A percentile compares a stretch with the other conserved stretches of the same genome.
These are phyloP conservation scores for Platysternon megacephalum DNA, from an alignment of 2,113 vertebrate genomes.

Conservation along the genomic window DNA sequence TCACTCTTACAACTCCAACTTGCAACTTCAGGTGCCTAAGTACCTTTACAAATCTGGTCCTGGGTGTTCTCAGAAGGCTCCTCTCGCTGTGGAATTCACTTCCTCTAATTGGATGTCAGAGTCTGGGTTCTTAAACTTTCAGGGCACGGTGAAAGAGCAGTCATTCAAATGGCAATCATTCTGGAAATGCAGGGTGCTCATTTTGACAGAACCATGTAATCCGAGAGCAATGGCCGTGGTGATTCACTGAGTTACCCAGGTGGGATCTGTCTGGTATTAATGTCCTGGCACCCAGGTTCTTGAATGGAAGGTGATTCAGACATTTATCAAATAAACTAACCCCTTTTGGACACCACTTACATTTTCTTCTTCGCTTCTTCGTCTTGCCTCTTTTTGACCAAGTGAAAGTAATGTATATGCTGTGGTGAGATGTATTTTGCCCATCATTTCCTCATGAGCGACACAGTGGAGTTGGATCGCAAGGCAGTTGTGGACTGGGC, in stretches of 20 bases:
- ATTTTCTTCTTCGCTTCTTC: background rate
- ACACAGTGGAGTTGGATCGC: background rate
- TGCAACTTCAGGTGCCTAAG: background rate
- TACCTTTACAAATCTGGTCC: background rate
- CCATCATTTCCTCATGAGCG: background rate
- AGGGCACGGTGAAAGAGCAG: rapidly evolving
- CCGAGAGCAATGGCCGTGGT: background rate
- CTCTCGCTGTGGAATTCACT: background rate
- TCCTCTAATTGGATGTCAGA: background rate
- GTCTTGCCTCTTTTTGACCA: background rate
- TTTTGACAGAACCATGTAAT: background rate
- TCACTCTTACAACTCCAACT: too few relatives aligned
- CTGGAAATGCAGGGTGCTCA: background rate
- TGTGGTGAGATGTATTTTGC: background rate
- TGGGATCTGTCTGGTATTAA: background rate
- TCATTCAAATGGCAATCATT: background rate
- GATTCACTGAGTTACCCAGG: background rate
- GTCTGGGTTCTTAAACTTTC: background rate
- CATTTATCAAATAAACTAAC: background rate
- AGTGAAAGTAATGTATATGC: slow-evolving; percentile 26
- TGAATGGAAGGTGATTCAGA: background rate
- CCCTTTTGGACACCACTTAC: background rate
- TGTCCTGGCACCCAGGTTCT: rapidly evolving
- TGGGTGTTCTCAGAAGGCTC: background rate
- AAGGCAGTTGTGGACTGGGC: background rate